phyloP scores from a whole-genome alignment of 2,888 invertebrate genomes.

The Melieria crassipennis region DNA sequence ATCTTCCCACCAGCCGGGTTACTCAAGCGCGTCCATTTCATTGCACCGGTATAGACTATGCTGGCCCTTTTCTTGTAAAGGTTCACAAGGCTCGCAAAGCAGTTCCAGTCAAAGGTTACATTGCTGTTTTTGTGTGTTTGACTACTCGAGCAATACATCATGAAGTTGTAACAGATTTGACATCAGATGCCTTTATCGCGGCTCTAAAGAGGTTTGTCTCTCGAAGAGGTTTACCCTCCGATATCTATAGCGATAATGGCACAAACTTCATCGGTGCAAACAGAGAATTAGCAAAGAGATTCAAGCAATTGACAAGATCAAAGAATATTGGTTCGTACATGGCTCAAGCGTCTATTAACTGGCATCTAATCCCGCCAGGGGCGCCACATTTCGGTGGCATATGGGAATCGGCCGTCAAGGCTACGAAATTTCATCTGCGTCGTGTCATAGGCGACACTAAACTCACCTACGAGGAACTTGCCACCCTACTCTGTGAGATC shows the following conservation, averaged over 20 bases:
- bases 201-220: slow-evolving; percentile 15
- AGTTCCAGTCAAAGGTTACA: no score
- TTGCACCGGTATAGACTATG: background rate
- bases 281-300: slow-evolving; percentile 24
- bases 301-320: slow-evolving; percentile 3
- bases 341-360: slow-evolving; percentile 10
- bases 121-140: slow-evolving; percentile 24
- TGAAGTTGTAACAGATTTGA: slow-evolving; percentile 21
- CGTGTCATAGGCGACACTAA: slow-evolving; percentile 6
- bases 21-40: background rate
- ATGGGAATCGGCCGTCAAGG: slow-evolving; percentile 25
- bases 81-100: no score
- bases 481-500: slow-evolving; percentile 15
- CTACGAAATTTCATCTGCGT: slow-evolving; percentile 16
- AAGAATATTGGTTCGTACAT: slow-evolving; percentile 7
- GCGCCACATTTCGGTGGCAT: slow-evolving; percentile 28
- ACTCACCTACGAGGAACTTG: slow-evolving; percentile 15
- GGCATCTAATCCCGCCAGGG: slow-evolving; percentile 32
- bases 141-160: slow-evolving; percentile 20
- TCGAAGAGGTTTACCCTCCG: slow-evolving; percentile 23
- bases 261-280: slow-evolving; percentile 36
- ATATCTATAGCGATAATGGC: slow-evolving; percentile 34
- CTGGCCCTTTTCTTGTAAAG: background rate
- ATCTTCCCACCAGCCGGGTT: background rate
- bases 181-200: slow-evolving; percentile 17